A percentile compares a stretch with the other conserved stretches of the same genome.
These are phyloP conservation scores for Temnothorax nylanderi DNA, from an alignment of 1,140 invertebrate genomes.

Conservation along the genomic window DNA sequence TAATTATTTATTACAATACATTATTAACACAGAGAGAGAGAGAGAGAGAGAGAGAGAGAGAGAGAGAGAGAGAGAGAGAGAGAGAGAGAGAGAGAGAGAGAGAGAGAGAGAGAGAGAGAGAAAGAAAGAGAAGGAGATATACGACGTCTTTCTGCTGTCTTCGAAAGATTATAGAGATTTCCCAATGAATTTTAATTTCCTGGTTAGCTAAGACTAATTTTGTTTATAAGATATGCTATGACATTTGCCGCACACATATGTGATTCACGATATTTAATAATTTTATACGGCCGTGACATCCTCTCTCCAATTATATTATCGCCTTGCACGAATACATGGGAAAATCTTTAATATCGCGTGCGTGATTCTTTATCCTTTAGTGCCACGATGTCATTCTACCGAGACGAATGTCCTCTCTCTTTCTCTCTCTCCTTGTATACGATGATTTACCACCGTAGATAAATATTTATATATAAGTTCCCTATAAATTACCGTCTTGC, in stretches of 20 bases:
- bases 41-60: background rate
- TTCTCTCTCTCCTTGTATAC: background rate
- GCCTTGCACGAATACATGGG: conserved; percentile 53
- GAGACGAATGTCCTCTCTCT: conserved; percentile 48
- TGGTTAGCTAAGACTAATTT: background rate
- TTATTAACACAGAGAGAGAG: background rate
- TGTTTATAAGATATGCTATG: background rate
- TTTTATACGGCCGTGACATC: conserved; percentile 59
- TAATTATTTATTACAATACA: background rate
- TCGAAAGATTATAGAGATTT: background rate
- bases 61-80: too few species aligned
- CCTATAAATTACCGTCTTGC: background rate
- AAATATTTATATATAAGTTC: conserved; percentile 15
- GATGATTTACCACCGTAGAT: conserved; percentile 5
- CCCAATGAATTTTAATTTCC: conserved; percentile 1
- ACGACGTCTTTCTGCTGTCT: background rate
- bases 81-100: background rate
- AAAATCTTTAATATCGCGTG: conserved; percentile 62
- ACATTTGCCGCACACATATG: conserved; percentile 35
- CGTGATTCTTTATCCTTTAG: conserved; percentile 47
- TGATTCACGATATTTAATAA: conserved; percentile 57
- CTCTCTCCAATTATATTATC: conserved; percentile 57
- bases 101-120: too few species aligned
- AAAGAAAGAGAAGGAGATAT: too few species aligned
- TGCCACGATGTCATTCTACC: conserved; percentile 42